These are phyloP conservation scores for Puma concolor DNA, from an alignment of 2,113 vertebrate genomes.

Conservation along the genomic window DNA sequence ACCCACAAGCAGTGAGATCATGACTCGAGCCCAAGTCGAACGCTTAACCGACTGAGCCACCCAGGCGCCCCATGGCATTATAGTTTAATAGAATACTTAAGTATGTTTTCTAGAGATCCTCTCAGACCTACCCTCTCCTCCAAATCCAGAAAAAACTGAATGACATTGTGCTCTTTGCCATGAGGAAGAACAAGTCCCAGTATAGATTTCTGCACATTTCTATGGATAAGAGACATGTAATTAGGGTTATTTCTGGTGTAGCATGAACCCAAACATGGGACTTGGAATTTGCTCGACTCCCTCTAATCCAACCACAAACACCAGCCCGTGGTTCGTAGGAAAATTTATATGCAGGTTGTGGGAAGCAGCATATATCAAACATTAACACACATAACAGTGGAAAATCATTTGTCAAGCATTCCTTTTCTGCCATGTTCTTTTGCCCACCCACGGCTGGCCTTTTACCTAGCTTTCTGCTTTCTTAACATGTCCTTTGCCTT, in stretches of 20 bases:
- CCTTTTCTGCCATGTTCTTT: neutral
- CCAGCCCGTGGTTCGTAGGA: neutral
- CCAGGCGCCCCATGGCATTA: neutral
- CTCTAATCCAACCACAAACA: neutral
- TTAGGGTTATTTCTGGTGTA: slow-evolving; percentile 16
- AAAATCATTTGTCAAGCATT: neutral
- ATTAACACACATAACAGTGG: neutral
- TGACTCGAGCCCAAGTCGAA: no score
- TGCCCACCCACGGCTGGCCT: neutral
- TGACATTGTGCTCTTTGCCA: neutral
- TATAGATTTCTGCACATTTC: neutral
- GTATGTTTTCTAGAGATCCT: neutral
- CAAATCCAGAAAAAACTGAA: neutral
- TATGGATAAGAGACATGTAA: neutral
- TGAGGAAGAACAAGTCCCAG: neutral
- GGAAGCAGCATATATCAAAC: neutral
- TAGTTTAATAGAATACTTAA: neutral
- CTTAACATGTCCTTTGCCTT: neutral
- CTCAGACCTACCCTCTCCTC: neutral
- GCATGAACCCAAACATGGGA: neutral
- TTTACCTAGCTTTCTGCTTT: neutral
- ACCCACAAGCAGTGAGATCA: no score
- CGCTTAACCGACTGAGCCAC: no score
- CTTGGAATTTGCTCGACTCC: slow-evolving; percentile 34
- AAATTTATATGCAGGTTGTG: neutral